Conservation (phyloP, 2,888 invertebrate species). For the Torymus auratus region DNA sequence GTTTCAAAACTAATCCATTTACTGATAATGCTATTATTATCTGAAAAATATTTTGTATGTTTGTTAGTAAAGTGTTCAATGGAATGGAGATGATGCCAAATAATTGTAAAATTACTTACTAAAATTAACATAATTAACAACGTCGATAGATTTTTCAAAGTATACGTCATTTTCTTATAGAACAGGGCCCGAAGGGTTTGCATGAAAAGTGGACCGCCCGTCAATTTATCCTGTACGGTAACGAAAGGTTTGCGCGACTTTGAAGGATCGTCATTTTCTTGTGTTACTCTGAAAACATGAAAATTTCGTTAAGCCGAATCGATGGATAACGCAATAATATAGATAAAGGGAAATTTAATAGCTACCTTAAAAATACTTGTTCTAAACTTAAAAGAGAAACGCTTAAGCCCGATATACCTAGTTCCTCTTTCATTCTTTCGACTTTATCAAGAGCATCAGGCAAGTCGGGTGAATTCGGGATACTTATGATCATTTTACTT, state of each 20-base stretch:
- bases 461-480: conserved; percentile 79
- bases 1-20: conserved; percentile 41
- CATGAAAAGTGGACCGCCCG: conserved; percentile 65
- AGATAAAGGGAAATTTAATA: not conserved
- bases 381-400: conserved; percentile 92
- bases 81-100: too few relatives aligned
- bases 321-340: too few relatives aligned
- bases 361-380: conserved; percentile 89
- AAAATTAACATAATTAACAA: conserved; percentile 58
- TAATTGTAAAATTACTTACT: conserved; percentile 18
- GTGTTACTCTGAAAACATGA: conserved; percentile 31
- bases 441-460: conserved; percentile 81
- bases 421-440: conserved; percentile 78
- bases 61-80: too few relatives aligned
- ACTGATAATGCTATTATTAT: conserved; percentile 1
- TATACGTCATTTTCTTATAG: conserved; percentile 72
- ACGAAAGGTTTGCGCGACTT: conserved; percentile 62
- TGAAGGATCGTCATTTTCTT: conserved; percentile 62
- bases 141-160: conserved; percentile 68
- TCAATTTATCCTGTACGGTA: conserved; percentile 64
- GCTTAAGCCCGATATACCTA: conserved; percentile 86
- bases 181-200: conserved; percentile 72
- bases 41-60: conserved; percentile 16
- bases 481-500: conserved; percentile 78
- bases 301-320: not conserved